Percentiles rank a stretch among this genome's conserved stretches.
Conservation (phyloP, 2,113 vertebrate genomes). For the Corythornis cristatus region DNA sequence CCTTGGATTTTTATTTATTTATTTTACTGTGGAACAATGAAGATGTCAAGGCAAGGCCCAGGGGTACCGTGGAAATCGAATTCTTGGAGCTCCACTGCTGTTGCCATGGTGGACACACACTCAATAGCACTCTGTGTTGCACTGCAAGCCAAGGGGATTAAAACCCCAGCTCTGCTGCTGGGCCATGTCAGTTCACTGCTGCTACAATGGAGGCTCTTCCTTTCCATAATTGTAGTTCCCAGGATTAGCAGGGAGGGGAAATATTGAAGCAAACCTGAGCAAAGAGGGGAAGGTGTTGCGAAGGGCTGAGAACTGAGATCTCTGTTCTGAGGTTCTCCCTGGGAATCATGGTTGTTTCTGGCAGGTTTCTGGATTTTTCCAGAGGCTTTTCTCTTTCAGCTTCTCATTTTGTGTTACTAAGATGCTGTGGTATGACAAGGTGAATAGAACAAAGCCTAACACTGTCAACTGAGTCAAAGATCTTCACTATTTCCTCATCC, state of each 20-base stretch:
- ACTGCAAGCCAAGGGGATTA: slow-evolving; percentile 51
- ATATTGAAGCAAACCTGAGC: background rate
- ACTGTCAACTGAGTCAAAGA: background rate
- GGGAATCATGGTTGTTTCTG: background rate
- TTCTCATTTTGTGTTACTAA: background rate
- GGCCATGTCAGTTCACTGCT: background rate
- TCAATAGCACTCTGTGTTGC: slow-evolving; percentile 60
- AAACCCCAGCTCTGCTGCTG: background rate
- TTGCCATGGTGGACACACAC: slow-evolving; percentile 81
- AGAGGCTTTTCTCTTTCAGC: background rate
- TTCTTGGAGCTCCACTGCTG: slow-evolving; percentile 72
- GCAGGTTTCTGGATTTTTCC: background rate
- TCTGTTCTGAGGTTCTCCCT: background rate
- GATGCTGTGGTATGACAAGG: accelerated
- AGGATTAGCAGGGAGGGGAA: background rate
- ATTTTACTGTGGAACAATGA: slow-evolving; percentile 72
- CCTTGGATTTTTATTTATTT: slow-evolving; percentile 13
- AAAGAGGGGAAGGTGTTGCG: background rate
- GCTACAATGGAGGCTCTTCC: background rate
- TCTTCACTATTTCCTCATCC: background rate
- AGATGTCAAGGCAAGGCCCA: slow-evolving; percentile 77
- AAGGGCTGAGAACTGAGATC: background rate
- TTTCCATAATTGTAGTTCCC: background rate
- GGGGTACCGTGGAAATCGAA: slow-evolving; percentile 77
- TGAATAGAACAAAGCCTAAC: background rate